Evolutionary conservation across 2,797 vertebrate species (phyloP), one percentile per base, ranked within the genome.

Genomic region (Scarus forsteni): DNA sequence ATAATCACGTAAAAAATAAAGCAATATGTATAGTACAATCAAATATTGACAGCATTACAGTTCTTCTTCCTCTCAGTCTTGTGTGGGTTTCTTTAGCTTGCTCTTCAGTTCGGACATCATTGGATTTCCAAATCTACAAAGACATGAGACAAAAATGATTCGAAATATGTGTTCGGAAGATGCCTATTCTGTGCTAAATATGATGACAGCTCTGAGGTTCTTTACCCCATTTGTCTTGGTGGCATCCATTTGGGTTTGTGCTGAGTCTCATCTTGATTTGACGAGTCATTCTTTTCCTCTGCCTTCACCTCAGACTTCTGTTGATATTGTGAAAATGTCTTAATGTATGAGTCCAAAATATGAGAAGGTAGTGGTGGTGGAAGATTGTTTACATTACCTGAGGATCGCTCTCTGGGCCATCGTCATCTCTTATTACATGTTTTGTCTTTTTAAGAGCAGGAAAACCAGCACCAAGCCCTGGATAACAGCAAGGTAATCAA

Each of bases 101-200:
- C 40, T 90, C 80, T 92, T 94, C 66, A 95, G 92, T 76, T 95
- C 94, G 42, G 92, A 91, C 92, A 95, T 92, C 1, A 94, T 68
- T 6, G 93, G 95, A 77, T 89, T 92, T 60, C 91, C 94, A 87
- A 94, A 92, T 70, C 95, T 95, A 74, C 10, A 51, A 39, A 81
- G 6, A 76, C 36, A 80, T 8, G 15, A 48, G 12, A 27, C 57
- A 69, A 50, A 80, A 72, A 76, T 8, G 74, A 54, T 46, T 0
- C 68, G 15, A 44, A 55, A 36, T 9, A 10, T 51, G 12, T 56
- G 2, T 55, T 39, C 8, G 56, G 5, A 44, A 48, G 4, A 44
- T 35, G 3, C 0, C 1, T 53, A 11, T 38, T 35, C 39, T 35
- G 36, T 46, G 8, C 9, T 56, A 7, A 57, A 66, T 39, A 39